phyloP scores from a whole-genome alignment of 2,113 vertebrate species.

The Pseudopipra pipra region DNA sequence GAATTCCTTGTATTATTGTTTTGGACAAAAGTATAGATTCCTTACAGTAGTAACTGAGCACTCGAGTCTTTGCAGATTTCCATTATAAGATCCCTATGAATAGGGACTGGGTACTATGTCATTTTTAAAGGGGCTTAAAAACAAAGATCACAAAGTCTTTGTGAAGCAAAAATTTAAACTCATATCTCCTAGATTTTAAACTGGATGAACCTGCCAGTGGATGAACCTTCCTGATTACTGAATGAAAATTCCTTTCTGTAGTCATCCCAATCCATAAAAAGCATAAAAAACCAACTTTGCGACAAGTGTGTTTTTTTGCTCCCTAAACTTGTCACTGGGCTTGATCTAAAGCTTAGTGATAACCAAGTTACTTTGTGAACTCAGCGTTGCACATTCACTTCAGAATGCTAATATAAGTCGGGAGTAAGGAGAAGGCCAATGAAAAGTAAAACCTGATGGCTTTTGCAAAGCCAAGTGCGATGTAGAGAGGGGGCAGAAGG shows the following conservation, averaged over 20 bases:
- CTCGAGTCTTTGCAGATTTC: neutral
- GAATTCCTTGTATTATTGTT: neutral
- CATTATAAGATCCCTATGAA: neutral
- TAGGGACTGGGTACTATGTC: neutral
- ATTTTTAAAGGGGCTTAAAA: neutral
- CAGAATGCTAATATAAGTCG: neutral
- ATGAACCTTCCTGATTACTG: neutral
- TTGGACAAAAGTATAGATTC: neutral
- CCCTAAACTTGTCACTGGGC: neutral
- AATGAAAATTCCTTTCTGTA: neutral
- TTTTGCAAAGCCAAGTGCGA: neutral
- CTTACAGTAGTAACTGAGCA: neutral
- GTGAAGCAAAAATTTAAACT: neutral
- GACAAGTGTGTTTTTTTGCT: neutral
- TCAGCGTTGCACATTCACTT: neutral
- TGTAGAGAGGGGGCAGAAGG: neutral
- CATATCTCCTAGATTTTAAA: neutral
- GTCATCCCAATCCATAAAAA: neutral
- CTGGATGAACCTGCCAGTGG: neutral
- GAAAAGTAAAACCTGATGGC: neutral
- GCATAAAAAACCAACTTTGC: neutral
- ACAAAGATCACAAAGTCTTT: neutral
- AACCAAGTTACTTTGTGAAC: neutral
- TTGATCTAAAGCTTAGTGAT: neutral
- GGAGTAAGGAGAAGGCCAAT: neutral